Conservation (phyloP, 1,140 invertebrate genomes). For the Philopotamus ludificatus region DNA sequence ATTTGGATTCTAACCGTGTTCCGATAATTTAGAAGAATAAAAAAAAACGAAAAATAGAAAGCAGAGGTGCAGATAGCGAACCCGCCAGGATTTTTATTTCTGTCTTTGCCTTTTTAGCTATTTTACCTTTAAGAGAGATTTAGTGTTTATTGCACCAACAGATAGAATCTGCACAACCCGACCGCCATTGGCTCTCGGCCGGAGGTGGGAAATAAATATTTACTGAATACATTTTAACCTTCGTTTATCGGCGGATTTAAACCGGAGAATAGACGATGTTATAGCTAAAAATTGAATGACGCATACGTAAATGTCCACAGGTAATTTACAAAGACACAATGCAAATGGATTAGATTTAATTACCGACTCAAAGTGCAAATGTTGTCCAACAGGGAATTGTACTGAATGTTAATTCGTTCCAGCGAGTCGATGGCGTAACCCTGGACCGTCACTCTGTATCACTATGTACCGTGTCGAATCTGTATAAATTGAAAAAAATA, state of each 20-base stretch:
- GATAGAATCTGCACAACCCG: constrained; percentile 30
- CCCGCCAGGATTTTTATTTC: constrained; percentile 33
- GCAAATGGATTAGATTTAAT: too few species aligned
- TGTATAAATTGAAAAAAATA: too few species aligned
- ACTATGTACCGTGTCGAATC: too few species aligned
- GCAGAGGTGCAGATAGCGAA: constrained; percentile 29
- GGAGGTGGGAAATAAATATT: constrained; percentile 23
- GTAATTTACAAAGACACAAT: too few species aligned
- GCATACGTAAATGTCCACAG: too few species aligned
- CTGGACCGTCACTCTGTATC: too few species aligned
- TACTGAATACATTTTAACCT: background rate
- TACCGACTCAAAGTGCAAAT: too few species aligned
- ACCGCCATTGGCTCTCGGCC: constrained; percentile 4
- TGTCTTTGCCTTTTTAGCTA: constrained; percentile 31
- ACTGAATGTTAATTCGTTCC: too few species aligned
- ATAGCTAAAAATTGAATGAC: too few species aligned
- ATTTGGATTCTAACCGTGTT: constrained; percentile 13
- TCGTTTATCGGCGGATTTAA: background rate
- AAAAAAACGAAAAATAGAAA: constrained; percentile 29
- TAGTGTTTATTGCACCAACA: constrained; percentile 35
- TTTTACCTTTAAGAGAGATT: constrained; percentile 37
- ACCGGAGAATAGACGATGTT: too few species aligned
- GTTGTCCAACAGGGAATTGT: too few species aligned
- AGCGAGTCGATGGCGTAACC: too few species aligned
- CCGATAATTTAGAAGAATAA: constrained; percentile 35